Percentiles rank a stretch among this genome's conserved stretches.
phyloP scores from a whole-genome alignment of 2,888 invertebrate genomes.

The Macropis europaea region DNA sequence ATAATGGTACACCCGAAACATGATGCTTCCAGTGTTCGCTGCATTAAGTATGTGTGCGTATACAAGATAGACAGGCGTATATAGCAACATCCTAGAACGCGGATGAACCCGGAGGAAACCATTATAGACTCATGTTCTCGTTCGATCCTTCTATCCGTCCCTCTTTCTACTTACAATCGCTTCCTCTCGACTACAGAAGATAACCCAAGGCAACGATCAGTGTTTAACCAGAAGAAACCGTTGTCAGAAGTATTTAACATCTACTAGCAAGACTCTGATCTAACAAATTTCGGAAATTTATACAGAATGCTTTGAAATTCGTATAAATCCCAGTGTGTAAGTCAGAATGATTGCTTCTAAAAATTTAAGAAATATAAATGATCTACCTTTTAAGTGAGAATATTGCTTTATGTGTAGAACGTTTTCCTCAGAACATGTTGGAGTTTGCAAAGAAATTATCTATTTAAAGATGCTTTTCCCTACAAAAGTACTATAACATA shows the following conservation, averaged over 20 bases:
- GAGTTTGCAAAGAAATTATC: no score
- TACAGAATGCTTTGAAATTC: no score
- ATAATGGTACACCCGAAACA: constrained; percentile 50
- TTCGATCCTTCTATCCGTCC: constrained; percentile 36
- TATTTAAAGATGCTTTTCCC: no score
- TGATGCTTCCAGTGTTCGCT: constrained; percentile 8
- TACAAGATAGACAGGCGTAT: constrained; percentile 35
- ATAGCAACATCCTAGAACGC: constrained; percentile 51
- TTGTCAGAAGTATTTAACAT: constrained; percentile 42
- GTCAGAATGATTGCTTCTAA: no score
- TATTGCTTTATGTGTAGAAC: no score
- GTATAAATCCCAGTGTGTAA: no score
- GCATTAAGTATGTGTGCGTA: background rate
- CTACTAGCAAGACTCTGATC: background rate
- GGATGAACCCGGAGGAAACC: constrained; percentile 67
- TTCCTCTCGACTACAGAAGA: constrained; percentile 45
- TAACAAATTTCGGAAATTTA: background rate
- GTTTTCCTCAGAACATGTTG: no score
- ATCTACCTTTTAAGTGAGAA: no score
- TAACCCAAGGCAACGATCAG: constrained; percentile 52
- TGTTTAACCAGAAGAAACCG: constrained; percentile 51
- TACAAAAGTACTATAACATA: no score
- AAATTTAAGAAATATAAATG: no score
- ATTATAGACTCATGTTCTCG: constrained; percentile 60
- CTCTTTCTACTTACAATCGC: constrained; percentile 28